phyloP scores from a whole-genome alignment of 2,888 invertebrate species.

The Drepanosiphum platanoidis region DNA sequence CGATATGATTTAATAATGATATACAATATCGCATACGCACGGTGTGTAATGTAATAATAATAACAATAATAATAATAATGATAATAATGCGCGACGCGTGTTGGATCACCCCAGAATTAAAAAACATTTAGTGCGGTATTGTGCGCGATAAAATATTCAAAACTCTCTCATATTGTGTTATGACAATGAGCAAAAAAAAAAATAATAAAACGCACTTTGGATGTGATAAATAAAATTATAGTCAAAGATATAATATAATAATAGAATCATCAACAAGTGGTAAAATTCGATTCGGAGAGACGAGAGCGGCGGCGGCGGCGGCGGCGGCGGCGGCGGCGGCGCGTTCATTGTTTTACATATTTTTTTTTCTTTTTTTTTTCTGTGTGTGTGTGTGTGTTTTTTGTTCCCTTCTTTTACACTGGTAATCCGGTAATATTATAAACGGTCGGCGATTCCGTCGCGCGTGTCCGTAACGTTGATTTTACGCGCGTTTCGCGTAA shows the following conservation, averaged over 20 bases:
- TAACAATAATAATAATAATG: not conserved
- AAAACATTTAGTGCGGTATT: conserved; percentile 33
- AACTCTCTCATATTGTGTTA: not conserved
- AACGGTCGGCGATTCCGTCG: too few relatives aligned
- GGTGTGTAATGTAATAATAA: not conserved
- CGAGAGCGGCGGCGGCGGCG: not conserved
- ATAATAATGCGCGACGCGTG: not conserved
- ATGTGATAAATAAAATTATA: conserved; percentile 29
- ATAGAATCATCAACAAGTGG: conserved; percentile 38
- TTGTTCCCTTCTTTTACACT: too few relatives aligned
- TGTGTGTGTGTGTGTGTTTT: too few relatives aligned
- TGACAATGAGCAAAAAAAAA: not conserved
- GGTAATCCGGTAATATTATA: too few relatives aligned
- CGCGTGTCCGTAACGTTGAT: too few relatives aligned
- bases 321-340: not conserved
- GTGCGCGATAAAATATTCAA: conserved; percentile 44
- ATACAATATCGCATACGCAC: not conserved
- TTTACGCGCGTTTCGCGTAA: too few relatives aligned
- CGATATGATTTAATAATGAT: conserved; percentile 3
- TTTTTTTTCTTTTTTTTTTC: not conserved
- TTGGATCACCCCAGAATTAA: conserved; percentile 8
- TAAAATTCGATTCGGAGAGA: not conserved
- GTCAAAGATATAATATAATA: conserved; percentile 19
- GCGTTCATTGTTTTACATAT: not conserved
- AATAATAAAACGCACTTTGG: not conserved